A percentile compares a stretch with the other conserved stretches of the same genome.
phyloP scores from a whole-genome alignment of 2,888 invertebrate genomes.

The Apamea anceps region DNA sequence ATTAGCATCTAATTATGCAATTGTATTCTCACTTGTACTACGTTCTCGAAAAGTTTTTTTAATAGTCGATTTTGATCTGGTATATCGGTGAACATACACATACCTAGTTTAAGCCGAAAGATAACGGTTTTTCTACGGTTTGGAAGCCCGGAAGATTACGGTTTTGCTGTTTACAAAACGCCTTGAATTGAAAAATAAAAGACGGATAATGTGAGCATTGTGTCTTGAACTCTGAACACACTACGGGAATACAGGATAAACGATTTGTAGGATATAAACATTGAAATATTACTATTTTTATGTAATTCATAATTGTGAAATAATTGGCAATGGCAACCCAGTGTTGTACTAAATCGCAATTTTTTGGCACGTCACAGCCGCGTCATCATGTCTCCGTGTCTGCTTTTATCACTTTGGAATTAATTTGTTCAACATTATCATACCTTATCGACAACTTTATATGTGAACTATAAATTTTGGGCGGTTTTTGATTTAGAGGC shows the following conservation, averaged over 20 bases:
- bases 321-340: constrained; percentile 74
- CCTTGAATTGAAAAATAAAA: neutral
- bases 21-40: neutral
- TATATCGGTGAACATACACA: neutral
- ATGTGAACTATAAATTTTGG: constrained; percentile 85
- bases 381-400: constrained; percentile 92
- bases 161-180: neutral
- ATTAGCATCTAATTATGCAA: no score
- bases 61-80: neutral
- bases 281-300: neutral
- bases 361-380: constrained; percentile 92
- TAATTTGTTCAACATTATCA: constrained; percentile 89
- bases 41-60: neutral
- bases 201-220: no score
- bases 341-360: constrained; percentile 74
- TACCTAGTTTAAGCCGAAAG: neutral
- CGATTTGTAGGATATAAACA: neutral
- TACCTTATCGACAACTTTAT: constrained; percentile 86
- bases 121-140: neutral
- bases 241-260: neutral
- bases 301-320: neutral
- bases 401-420: constrained; percentile 88
- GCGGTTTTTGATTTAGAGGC: constrained; percentile 76
- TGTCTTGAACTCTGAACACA: neutral
- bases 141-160: neutral